Evolutionary conservation across 1,140 invertebrate species (phyloP), one percentile per base, ranked within the genome.

Genomic region (Drosophila nannoptera): DNA sequence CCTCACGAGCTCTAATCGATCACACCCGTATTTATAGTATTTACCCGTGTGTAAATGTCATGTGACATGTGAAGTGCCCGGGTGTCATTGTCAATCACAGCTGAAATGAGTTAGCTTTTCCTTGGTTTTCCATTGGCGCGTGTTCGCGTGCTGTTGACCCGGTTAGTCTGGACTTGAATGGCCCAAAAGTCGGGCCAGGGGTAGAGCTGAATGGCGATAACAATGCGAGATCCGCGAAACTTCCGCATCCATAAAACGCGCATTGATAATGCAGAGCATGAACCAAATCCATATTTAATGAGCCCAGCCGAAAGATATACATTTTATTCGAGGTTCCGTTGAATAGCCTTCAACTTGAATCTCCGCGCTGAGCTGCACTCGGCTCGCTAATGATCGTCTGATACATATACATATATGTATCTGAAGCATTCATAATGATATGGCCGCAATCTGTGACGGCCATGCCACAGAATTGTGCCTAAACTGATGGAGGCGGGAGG

Each of bases 261-360:
- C 66, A 53, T 58, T 78, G 49, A 78, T 78, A 84, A 83, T 83
- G 75, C 78, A 76, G 60, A 83, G 69, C 80, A 50, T 86, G 76
- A 84, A 52, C 80, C 33, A 83, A 86, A 83, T 83, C 62, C 80
- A 83, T 83, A 65, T 40, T 62, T 86, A 80, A 86, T 80, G 68
- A 73, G n/a, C 56, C 31, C 54, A 45, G n/a, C 38, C 9, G 14
- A 56, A 32, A 8, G 32, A 38, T 58, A 38, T 58, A 48, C 9
- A 31, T 29, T 31, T 29, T 32, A 14, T 52, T 52, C 12, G n/a
- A 58, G 56, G 35, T 43, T 52, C 78, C 73, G 76, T 73, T 80
- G 60, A 59, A 73, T 56, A 69, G 66, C 80, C 80, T 83, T 83
- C 80, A 83, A 83, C 80, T 83, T 83, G 80, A 83, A 83, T 67